phyloP scores from a whole-genome alignment of 2,113 vertebrate species.

The Galemys pyrenaicus region DNA sequence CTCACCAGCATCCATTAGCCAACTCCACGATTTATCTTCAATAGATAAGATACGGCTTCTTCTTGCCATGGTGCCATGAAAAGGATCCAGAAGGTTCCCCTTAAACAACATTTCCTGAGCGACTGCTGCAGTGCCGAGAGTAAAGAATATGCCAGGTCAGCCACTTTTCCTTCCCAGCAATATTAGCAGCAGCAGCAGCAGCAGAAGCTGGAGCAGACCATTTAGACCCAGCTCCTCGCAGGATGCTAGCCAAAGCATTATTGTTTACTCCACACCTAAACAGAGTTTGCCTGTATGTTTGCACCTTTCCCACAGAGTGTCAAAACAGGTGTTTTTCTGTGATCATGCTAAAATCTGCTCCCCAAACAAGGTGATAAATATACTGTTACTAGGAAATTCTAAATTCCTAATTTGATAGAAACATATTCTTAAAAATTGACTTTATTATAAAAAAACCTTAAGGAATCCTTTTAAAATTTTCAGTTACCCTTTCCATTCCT shows the following conservation, averaged over 20 bases:
- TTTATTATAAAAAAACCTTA: not conserved
- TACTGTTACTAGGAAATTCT: conserved; percentile 10
- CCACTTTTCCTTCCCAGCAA: conserved; percentile 43
- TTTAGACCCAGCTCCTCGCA: conserved; percentile 62
- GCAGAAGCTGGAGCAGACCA: conserved; percentile 70
- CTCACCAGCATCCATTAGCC: conserved; percentile 61
- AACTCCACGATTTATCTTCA: conserved; percentile 71
- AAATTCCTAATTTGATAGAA: not conserved
- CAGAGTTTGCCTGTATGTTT: not conserved
- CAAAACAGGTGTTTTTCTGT: conserved; percentile 51
- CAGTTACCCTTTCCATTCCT: not conserved
- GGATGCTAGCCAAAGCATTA: conserved; percentile 69
- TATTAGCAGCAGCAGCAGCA: conserved; percentile 64
- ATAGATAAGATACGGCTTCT: conserved; percentile 57
- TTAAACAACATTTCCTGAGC: conserved; percentile 52
- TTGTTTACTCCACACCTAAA: not conserved
- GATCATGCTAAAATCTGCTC: not conserved
- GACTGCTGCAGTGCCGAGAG: conserved; percentile 53
- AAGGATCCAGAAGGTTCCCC: conserved; percentile 65
- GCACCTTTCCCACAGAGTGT: not conserved
- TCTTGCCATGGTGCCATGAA: conserved; percentile 57
- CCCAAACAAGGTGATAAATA: not conserved
- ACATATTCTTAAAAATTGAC: not conserved
- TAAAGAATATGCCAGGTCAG: conserved; percentile 55
- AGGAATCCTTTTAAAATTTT: not conserved